Conservation (phyloP, 2,797 vertebrate species). For the Sciaenops ocellatus region DNA sequence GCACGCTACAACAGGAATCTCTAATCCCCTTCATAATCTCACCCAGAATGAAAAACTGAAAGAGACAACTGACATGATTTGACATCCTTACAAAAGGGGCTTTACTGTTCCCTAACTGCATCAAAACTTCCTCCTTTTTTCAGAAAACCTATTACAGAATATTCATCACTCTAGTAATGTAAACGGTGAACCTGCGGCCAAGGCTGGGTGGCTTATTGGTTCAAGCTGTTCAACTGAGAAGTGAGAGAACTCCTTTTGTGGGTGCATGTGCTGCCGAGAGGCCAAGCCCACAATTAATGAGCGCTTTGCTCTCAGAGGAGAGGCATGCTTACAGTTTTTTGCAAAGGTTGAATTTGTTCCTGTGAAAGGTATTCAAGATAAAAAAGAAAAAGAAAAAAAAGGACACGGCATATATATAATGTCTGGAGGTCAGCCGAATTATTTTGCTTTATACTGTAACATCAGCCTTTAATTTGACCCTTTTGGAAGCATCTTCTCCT, state of each 20-base stretch:
- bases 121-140: constrained; percentile 30
- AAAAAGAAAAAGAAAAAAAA: neutral
- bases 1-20: constrained; percentile 69
- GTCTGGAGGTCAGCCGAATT: constrained; percentile 24
- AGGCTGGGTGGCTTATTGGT: constrained; percentile 41
- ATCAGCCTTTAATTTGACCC: constrained; percentile 46
- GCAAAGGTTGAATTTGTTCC: constrained; percentile 40
- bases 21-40: constrained; percentile 70
- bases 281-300: constrained; percentile 56
- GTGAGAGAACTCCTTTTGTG: constrained; percentile 31
- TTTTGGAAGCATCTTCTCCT: constrained; percentile 52
- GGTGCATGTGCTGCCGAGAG: constrained; percentile 23
- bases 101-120: constrained; percentile 52
- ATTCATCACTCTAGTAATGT: constrained; percentile 27
- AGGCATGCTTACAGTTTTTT: constrained; percentile 39
- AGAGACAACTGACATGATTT: constrained; percentile 65
- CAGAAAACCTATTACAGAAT: constrained; percentile 16
- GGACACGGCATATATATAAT: neutral
- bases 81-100: constrained; percentile 51
- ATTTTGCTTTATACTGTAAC: constrained; percentile 8
- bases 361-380: constrained; percentile 32
- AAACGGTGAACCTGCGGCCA: constrained; percentile 25
- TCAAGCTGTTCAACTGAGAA: constrained; percentile 42
- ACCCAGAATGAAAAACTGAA: constrained; percentile 66
- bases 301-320: constrained; percentile 30